Base-by-base conservation (phyloP, 2,113 vertebrate species). In the Coreoperca whiteheadi region DNA sequence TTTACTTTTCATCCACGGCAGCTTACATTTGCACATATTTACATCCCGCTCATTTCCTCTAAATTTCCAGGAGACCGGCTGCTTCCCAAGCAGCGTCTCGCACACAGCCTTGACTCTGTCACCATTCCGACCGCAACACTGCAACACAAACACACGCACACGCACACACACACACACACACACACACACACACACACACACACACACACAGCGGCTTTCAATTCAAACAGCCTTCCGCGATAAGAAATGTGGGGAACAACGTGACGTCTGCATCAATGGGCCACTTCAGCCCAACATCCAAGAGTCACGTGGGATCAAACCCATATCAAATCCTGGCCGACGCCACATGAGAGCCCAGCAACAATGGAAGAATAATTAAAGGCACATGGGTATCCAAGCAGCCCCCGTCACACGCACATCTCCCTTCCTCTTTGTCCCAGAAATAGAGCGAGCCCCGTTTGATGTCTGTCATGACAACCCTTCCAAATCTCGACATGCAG, bases 331-430 rank as follows among this genome's bases (percentile, higher is more conserved):
- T 93, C 88, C 83, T 72, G 80, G 77, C 89, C 81, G 57, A 77
- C 20, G 67, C 74, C 70, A 70, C 83, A 37, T 82, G 88, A 92
- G 90, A 85, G 89, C 79, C 11, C 37, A 43, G 85, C 89, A 84
- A 92, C 92, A 94, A 93, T 91, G 71, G 87, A 75, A 76, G 72
- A 89, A 92, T 92, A 89, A 93, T 93, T 92, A 92, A 91, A 92
- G 83, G 91, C 86, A 87, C 79, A 85, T 88, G 85, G 86, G 90
- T 90, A 87, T 77, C 48, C 74, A 82, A 32, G 57, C 57, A 50
- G 53, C 74, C 57, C 39, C 20, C 15, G 48, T 68, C 54, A 11
- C 71, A 18, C 60, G 5, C 23, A 9, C 8, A 23, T 66, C 51
- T 60, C 41, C 34, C 60, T 43, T 21, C 57, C 15, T 59, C 67